phyloP scores from a whole-genome alignment of 1,140 invertebrate genomes.

The Ooceraea biroi region DNA sequence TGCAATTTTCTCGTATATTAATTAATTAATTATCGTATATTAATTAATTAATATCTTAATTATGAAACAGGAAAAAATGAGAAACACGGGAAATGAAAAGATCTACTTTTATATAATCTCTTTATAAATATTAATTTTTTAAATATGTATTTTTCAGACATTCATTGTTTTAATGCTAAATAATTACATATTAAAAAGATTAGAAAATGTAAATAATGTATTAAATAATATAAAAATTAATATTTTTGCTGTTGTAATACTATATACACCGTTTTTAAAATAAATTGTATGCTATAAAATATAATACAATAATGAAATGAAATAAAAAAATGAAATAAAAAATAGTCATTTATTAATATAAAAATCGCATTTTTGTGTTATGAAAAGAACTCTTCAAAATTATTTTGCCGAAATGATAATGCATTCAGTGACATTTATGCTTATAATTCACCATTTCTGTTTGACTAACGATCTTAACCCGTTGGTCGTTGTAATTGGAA shows the following conservation, averaged over 20 bases:
- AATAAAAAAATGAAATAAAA: too few relatives aligned
- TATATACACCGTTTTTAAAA: too few relatives aligned
- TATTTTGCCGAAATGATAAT: conserved; percentile 6
- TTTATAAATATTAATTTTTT: conserved; percentile 18
- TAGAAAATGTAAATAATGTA: too few relatives aligned
- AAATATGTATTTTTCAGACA: neutral
- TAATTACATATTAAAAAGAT: too few relatives aligned
- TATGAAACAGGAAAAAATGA: neutral
- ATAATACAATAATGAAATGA: too few relatives aligned
- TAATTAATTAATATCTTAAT: neutral
- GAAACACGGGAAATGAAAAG: neutral
- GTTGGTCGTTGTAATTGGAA: neutral
- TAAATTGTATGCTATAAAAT: too few relatives aligned
- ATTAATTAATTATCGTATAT: neutral
- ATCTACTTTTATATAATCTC: neutral
- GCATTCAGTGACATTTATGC: conserved; percentile 51
- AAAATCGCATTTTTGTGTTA: conserved; percentile 5
- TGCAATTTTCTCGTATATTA: neutral
- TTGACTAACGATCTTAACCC: conserved; percentile 17
- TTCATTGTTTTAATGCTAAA: neutral
- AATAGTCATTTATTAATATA: neutral
- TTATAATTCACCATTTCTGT: neutral
- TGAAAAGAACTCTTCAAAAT: neutral
- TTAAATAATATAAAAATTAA: too few relatives aligned
- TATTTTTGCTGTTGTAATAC: too few relatives aligned